These are phyloP conservation scores for Loripinus fragilis DNA, from an alignment of 2,888 invertebrate genomes.

Conservation along the genomic window DNA sequence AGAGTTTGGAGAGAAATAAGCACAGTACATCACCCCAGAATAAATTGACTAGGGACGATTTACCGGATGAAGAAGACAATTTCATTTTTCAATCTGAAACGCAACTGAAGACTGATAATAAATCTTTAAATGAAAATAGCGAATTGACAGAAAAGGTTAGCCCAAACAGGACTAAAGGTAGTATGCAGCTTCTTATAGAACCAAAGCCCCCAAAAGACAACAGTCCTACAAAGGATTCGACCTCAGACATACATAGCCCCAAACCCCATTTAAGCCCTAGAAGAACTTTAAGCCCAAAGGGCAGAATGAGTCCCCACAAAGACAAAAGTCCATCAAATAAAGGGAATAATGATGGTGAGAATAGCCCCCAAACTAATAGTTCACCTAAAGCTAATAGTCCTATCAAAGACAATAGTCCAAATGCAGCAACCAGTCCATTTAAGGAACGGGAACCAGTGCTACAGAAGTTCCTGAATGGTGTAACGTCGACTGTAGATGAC, in stretches of 20 bases:
- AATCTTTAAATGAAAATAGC: neutral
- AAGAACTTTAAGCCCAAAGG: constrained; percentile 13
- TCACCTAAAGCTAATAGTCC: constrained; percentile 7
- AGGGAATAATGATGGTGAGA: neutral
- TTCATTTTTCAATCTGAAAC: neutral
- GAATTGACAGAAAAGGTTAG: neutral
- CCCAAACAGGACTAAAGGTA: constrained; percentile 2
- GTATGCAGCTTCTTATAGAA: constrained; percentile 11
- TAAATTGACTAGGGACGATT: constrained; percentile 9
- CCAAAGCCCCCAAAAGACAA: constrained; percentile 24
- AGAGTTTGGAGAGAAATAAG: neutral
- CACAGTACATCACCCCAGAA: constrained; percentile 4
- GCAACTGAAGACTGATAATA: neutral
- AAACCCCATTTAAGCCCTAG: constrained; percentile 9
- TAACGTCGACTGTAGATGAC: constrained; percentile 61
- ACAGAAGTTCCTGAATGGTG: constrained; percentile 57
- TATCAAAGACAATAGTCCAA: constrained; percentile 28
- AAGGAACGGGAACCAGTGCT: constrained; percentile 54
- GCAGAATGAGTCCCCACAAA: constrained; percentile 5
- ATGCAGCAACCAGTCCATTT: constrained; percentile 17
- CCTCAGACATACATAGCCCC: constrained; percentile 1
- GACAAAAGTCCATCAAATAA: neutral
- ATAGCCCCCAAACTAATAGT: constrained; percentile 12
- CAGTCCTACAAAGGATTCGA: constrained; percentile 13
- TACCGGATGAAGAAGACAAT: neutral